Evolutionary conservation across 30 jellyfish, hydroid and myxozoan species (phyloP).

Genomic region (Turritopsis rubra): DNA sequence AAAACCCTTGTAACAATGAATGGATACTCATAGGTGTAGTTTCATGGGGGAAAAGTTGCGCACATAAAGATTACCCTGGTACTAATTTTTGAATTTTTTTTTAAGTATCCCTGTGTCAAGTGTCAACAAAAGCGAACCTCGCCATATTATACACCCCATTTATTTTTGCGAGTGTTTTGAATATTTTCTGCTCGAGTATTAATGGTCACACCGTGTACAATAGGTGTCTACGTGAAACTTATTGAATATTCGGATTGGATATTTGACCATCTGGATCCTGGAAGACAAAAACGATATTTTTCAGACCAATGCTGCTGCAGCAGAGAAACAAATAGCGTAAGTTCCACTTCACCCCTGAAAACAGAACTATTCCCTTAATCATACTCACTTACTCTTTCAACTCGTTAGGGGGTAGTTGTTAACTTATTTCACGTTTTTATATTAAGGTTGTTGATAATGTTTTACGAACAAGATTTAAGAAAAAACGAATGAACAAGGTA

Average conservation of each 20-base stretch:
- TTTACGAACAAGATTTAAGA: constrained; percentile 18
- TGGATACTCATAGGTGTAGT: constrained; percentile 92
- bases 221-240: constrained; percentile 90
- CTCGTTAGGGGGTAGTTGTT: not conserved
- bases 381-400: not conserved
- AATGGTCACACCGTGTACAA: not conserved
- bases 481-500: constrained; percentile 56
- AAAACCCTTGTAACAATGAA: constrained; percentile 45
- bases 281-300: constrained; percentile 28
- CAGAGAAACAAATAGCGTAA: not conserved
- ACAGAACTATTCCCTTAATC: not conserved
- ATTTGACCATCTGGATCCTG: constrained; percentile 72
- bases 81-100: not conserved
- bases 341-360: not conserved
- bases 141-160: no score
- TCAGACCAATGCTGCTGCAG: constrained; percentile 16
- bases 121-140: no score
- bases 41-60: constrained; percentile 97
- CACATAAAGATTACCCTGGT: constrained; percentile 86
- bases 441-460: constrained; percentile 17
- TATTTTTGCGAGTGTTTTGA: no score
- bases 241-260: constrained; percentile 82
- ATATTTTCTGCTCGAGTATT: no score
- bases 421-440: not conserved
- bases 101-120: not conserved